These are phyloP conservation scores for Lycia hirtaria DNA, from an alignment of 2,888 invertebrate genomes.

Conservation along the genomic window DNA sequence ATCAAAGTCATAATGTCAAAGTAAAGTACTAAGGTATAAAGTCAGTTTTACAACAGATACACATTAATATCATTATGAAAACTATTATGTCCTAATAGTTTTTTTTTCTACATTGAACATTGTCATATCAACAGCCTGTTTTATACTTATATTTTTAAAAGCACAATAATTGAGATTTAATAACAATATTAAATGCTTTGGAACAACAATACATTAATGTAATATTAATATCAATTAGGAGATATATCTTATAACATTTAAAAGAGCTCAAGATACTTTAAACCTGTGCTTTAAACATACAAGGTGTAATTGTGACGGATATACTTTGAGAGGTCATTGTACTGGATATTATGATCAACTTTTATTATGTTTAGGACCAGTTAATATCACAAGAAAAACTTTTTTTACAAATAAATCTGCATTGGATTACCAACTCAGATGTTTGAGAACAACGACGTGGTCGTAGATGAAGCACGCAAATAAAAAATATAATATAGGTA, in stretches of 20 bases:
- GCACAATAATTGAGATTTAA: neutral
- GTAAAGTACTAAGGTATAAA: slow-evolving; percentile 3
- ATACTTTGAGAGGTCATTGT: too few relatives aligned
- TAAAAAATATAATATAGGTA: too few relatives aligned
- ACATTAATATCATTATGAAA: neutral
- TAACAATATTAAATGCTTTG: slow-evolving; percentile 66
- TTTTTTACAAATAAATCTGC: too few relatives aligned
- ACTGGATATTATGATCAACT: too few relatives aligned
- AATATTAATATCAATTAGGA: slow-evolving; percentile 19
- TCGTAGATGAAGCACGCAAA: too few relatives aligned
- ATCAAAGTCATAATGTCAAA: slow-evolving; percentile 48
- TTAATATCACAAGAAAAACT: too few relatives aligned
- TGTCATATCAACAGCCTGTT: slow-evolving; percentile 17
- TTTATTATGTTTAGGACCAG: too few relatives aligned
- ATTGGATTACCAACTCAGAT: too few relatives aligned
- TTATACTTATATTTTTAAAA: neutral
- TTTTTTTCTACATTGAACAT: slow-evolving; percentile 5
- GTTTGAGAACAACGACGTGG: too few relatives aligned
- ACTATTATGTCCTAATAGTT: neutral
- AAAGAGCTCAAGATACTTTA: neutral
- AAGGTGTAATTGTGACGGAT: too few relatives aligned
- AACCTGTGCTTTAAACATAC: too few relatives aligned
- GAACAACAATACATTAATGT: slow-evolving; percentile 46
- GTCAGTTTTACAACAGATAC: neutral
- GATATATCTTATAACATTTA: slow-evolving; percentile 5